Conservation (phyloP, 2,888 invertebrate genomes). For the Hyalella azteca region DNA sequence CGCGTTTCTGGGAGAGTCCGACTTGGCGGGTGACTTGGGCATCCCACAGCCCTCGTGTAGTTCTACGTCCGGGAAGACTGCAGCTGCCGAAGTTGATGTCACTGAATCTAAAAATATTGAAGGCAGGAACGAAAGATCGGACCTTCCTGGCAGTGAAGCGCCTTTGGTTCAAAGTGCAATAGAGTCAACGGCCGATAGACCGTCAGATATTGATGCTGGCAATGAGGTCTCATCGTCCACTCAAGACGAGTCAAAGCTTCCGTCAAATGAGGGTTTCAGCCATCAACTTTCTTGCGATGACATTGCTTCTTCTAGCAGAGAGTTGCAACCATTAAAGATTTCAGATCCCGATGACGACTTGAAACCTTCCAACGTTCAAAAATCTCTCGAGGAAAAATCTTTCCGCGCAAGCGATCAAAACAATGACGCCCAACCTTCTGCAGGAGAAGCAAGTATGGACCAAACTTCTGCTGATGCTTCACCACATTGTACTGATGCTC, state of each 20-base stretch:
- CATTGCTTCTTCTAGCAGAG: neutral
- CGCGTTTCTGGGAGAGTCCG: conserved; percentile 37
- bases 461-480: neutral
- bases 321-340: too few relatives aligned
- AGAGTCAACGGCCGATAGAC: too few relatives aligned
- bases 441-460: neutral
- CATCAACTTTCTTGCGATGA: neutral
- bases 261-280: neutral
- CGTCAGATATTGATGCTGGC: too few relatives aligned
- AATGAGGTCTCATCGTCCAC: neutral
- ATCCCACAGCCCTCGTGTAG: neutral
- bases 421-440: neutral
- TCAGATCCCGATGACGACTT: too few relatives aligned
- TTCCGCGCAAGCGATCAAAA: neutral
- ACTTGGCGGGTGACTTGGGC: neutral
- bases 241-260: neutral
- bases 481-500: neutral
- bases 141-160: neutral
- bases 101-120: neutral
- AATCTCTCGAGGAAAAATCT: neutral
- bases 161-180: neutral
- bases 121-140: too few relatives aligned
- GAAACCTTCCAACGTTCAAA: too few relatives aligned
- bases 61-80: too few relatives aligned
- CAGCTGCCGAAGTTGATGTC: too few relatives aligned